Evolutionary conservation across 2,113 vertebrate species (phyloP).

Genomic region (Cinclus cinclus): DNA sequence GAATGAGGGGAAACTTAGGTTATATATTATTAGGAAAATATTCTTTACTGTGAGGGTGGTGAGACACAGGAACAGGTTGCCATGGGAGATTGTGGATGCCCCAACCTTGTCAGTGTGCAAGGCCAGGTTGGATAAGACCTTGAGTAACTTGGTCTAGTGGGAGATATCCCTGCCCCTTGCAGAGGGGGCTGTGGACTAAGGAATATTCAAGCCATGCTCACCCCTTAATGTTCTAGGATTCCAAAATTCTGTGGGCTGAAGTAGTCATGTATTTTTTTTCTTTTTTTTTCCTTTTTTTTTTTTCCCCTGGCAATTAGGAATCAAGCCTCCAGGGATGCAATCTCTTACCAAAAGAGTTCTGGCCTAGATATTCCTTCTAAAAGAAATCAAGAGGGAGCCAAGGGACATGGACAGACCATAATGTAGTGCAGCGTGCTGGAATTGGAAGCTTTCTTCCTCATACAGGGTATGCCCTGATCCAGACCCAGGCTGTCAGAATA

Average conservation of each 20-base stretch:
- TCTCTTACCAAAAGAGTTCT: not conserved
- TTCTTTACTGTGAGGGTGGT: not conserved
- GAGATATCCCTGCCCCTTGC: not conserved
- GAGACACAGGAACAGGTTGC: not conserved
- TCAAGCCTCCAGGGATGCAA: not conserved
- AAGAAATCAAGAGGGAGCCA: not conserved
- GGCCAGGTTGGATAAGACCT: not conserved
- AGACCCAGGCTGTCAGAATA: not conserved
- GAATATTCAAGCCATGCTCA: not conserved
- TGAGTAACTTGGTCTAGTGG: not conserved
- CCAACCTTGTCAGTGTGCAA: not conserved
- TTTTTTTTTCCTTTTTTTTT: not conserved
- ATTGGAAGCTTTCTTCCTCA: not conserved
- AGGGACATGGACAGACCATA: accelerated
- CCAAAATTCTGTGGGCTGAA: not conserved
- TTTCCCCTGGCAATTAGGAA: not conserved
- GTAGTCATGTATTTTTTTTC: not conserved
- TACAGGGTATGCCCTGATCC: not conserved
- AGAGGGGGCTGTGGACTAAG: not conserved
- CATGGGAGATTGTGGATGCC: not conserved
- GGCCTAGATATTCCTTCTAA: not conserved
- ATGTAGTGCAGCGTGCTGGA: not conserved
- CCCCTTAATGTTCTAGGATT: not conserved
- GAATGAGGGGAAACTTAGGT: not conserved
- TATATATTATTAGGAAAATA: not conserved